A percentile compares a stretch with the other conserved stretches of the same genome.
These are phyloP conservation scores for Lasioglossum albipes DNA, from an alignment of 1,140 invertebrate species.

Conservation along the genomic window DNA sequence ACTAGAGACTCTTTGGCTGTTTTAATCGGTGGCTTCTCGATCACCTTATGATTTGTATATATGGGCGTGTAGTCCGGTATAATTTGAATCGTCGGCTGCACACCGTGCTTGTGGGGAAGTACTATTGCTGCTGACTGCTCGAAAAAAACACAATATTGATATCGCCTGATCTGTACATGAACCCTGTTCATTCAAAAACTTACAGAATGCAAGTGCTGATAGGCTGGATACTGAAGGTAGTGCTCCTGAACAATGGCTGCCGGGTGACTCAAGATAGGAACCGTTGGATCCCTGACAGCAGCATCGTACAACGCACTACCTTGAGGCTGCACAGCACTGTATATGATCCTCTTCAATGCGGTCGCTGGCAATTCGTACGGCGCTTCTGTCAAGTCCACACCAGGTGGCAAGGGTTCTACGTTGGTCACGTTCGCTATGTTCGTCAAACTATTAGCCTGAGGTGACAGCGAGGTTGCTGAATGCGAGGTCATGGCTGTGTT, in stretches of 20 bases:
- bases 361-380: conserved; percentile 60
- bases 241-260: conserved; percentile 74
- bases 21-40: conserved; percentile 75
- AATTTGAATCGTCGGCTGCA: conserved; percentile 73
- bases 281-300: conserved; percentile 69
- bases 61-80: conserved; percentile 76
- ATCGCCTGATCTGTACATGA: too few species aligned
- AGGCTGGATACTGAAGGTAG: conserved; percentile 76
- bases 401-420: conserved; percentile 79
- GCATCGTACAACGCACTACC: conserved; percentile 75
- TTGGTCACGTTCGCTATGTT: conserved; percentile 33
- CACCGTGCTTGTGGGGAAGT: conserved; percentile 71
- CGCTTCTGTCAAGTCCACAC: conserved; percentile 79
- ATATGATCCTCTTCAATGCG: conserved; percentile 65
- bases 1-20: conserved; percentile 73
- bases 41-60: conserved; percentile 76
- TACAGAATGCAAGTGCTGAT: conserved; percentile 76
- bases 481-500: conserved; percentile 33
- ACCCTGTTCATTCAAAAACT: conserved; percentile 15
- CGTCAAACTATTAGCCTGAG: conserved; percentile 30
- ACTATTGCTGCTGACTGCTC: conserved; percentile 67
- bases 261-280: conserved; percentile 72
- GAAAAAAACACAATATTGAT: background rate
- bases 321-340: conserved; percentile 68
- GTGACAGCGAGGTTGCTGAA: conserved; percentile 35